Evolutionary conservation across 2,888 invertebrate species (phyloP), one percentile per base, ranked within the genome.

Genomic region (Pimpla rufipes): DNA sequence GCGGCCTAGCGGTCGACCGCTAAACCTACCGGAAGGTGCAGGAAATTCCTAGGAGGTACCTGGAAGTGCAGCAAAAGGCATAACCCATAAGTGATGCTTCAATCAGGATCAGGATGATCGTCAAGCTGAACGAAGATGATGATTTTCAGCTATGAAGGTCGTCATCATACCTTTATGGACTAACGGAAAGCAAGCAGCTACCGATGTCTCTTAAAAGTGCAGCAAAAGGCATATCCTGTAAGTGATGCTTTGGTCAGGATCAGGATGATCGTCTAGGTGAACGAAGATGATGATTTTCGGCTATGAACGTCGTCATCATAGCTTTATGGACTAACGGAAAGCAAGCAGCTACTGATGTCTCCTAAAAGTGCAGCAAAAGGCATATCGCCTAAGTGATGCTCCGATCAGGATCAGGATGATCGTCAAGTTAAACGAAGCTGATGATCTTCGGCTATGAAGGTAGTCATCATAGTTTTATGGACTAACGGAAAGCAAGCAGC

Each of bases 141-240:
- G 21, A 77, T 57, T 59, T 68, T 77, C 47, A 67, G 45, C 47
- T 16, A 77, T n/a, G 75, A 57, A 68, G 45, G 59, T 77, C 11
- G 35, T 8, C 45, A n/a, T 13, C 35, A 35, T 21, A 68, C 45
- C 45, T 47, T 59, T 68, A 68, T 21, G 6, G 10, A 21, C 68
- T 59, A 59, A 37, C 45, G 18, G 18, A 59, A 21, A 59, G 57
- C 40, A 47, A 2, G 21, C 8, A 50, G 16, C 50, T 50, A n/a
- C 47, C 47, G 5, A 3, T 13, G 5, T 47, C n/a, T 13, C 47
- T 5, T 75, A 35, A 40, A 68, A 40, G 42, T 59, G 45, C 50
- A 55, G 66, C 40, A 75, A 23, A 18, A 29, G 47, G 42, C 66
- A 23, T 4, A 11, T 50, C 45, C 29, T 23, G 18, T 21, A 18